These are phyloP conservation scores for Euleptes europaea DNA, from an alignment of 2,113 vertebrate genomes.

Conservation along the genomic window DNA sequence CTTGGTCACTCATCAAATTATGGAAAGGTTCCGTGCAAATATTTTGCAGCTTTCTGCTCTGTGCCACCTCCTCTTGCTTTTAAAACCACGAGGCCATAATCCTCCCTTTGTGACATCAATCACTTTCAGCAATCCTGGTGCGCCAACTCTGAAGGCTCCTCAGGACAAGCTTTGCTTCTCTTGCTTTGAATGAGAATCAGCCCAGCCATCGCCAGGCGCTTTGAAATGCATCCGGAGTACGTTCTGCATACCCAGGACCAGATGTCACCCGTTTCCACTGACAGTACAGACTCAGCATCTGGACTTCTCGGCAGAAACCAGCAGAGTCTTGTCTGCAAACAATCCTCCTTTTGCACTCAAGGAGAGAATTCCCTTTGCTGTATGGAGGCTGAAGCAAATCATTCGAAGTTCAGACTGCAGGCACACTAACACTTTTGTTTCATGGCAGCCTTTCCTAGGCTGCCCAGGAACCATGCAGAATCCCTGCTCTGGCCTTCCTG, in stretches of 20 bases:
- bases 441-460: background rate
- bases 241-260: slow-evolving; percentile 28
- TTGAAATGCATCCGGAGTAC: slow-evolving; percentile 24
- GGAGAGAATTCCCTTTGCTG: background rate
- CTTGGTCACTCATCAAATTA: slow-evolving; percentile 2
- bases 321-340: slow-evolving; percentile 6
- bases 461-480: background rate
- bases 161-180: slow-evolving; percentile 25
- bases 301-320: background rate
- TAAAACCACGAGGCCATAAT: slow-evolving; percentile 23
- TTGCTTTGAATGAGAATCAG: slow-evolving; percentile 32
- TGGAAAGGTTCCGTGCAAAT: slow-evolving; percentile 9
- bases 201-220: background rate
- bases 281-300: background rate
- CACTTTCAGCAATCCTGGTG: slow-evolving; percentile 14
- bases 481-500: background rate
- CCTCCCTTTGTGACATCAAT: slow-evolving; percentile 35
- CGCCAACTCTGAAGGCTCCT: slow-evolving; percentile 31
- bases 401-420: background rate
- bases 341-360: background rate
- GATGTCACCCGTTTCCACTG: slow-evolving; percentile 26
- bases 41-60: background rate
- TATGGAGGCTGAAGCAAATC: background rate
- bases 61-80: background rate
- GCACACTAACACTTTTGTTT: background rate